A percentile compares a stretch with the other conserved stretches of the same genome.
Evolutionary conservation across 53 echinoderm and acorn worm species (phyloP).

Genomic region (Paracentrotus lividus): DNA sequence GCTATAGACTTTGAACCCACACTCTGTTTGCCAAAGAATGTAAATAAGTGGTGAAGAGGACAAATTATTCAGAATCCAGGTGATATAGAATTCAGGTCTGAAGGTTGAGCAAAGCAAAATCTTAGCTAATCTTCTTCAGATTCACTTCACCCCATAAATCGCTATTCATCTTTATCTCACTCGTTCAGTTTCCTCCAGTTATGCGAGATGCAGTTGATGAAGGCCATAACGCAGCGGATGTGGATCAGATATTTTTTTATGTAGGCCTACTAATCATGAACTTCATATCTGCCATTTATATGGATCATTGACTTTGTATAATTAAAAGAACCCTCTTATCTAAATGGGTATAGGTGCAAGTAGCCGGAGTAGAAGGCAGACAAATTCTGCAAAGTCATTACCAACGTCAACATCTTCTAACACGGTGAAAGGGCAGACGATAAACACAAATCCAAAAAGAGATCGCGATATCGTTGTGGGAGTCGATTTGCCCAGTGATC

Average conservation of each 20-base stretch:
- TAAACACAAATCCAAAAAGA: neutral
- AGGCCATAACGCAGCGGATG: too few relatives aligned
- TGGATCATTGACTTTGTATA: too few relatives aligned
- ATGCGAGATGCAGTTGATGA: too few relatives aligned
- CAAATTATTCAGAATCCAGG: neutral
- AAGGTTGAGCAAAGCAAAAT: neutral
- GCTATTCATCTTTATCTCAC: too few relatives aligned
- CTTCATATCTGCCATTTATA: too few relatives aligned
- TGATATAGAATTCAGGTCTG: neutral
- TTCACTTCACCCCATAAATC: neutral
- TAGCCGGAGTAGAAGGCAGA: neutral
- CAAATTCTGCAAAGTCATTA: neutral
- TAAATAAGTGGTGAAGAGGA: neutral
- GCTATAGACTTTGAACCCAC: constrained; percentile 4
- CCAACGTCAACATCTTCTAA: neutral
- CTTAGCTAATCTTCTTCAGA: neutral
- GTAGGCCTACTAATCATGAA: too few relatives aligned
- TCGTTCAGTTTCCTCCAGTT: too few relatives aligned
- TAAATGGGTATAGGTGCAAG: constrained; percentile 39
- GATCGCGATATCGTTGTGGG: neutral
- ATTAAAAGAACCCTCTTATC: neutral
- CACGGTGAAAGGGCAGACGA: neutral
- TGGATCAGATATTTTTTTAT: too few relatives aligned
- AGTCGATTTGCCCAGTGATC: neutral
- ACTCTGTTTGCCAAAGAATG: neutral